Base-by-base conservation (phyloP, 2,888 invertebrate genomes). In the Chloromyia formosa region DNA sequence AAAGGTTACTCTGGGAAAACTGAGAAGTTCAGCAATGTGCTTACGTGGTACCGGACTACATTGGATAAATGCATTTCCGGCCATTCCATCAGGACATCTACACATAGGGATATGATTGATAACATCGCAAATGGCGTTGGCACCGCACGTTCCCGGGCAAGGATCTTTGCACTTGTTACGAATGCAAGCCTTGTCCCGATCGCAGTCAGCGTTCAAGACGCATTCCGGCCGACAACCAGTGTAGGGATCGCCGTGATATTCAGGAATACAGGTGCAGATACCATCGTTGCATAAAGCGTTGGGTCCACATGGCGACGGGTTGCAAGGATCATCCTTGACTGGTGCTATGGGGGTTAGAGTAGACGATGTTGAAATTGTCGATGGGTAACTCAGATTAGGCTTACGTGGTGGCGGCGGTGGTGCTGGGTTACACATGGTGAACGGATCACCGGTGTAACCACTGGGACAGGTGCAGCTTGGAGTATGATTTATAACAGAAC, bases 71-170 rank as follows among this genome's bases (percentile, higher is more conserved):
- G 91, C 90, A 84, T 92, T 91, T 77, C 92, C 92, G 27, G 90
- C 88, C 86, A 89, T 88, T 78, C 89, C 89, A 78, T 89, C 88
- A 16, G 90, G 89, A 80, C 92, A 92, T 79, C 89, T 90, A 78
- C 92, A 92, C 86, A 90, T 90, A 18, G 92, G 90, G 18, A 92
- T 88, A 80, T 93, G 92, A 79, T 92, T 91, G 77, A 91, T 89
- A 1, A 92, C 91, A 79, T 91, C 90, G 81, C 93, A 93, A 69
- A 89, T 85, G 35, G 93, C 92, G 81, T 89, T 90, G 69, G 86
- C 81, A 27, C 92, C 92, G 83, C 93, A 94, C 10, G 91, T 90
- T 76, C 90, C 90, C 61, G 88, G 88, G 80, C 93, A 93, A 3
- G 93, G 92, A 83, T 93, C 89, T 1, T 86, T 78, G 80, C 93